Evolutionary conservation across 2,888 invertebrate species (phyloP).

Genomic region (Iselma pallidipennis): DNA sequence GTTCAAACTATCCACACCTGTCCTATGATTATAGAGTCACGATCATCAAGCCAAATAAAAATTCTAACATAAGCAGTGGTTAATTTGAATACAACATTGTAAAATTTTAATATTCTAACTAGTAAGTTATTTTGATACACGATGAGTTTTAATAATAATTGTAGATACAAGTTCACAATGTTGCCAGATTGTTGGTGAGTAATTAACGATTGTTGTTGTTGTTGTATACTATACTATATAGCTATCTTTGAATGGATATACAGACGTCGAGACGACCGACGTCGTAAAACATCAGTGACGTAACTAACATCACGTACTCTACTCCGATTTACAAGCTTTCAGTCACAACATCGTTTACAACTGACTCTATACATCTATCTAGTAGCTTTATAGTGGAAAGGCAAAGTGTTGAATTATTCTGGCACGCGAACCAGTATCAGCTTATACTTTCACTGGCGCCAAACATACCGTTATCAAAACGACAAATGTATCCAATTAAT

Average conservation of each 20-base stretch:
- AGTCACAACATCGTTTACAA: not conserved
- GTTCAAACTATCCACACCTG: constrained; percentile 17
- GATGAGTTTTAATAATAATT: not conserved
- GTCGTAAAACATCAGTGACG: not conserved
- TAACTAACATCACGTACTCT: not conserved
- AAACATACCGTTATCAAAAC: constrained; percentile 32
- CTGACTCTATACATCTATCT: not conserved
- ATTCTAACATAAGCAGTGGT: not conserved
- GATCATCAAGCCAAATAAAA: constrained; percentile 16
- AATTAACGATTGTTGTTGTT: no score
- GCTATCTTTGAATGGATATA: not conserved
- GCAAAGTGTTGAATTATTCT: constrained; percentile 39
- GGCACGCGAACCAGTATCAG: constrained; percentile 44
- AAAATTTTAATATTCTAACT: not conserved
- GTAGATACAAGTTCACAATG: not conserved
- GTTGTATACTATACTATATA: not conserved
- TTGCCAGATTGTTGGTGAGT: not conserved
- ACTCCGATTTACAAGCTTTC: not conserved
- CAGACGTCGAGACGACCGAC: not conserved
- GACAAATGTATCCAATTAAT: not conserved
- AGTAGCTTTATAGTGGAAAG: not conserved
- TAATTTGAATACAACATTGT: constrained; percentile 2
- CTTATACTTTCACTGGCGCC: constrained; percentile 44
- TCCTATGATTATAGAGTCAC: constrained; percentile 19
- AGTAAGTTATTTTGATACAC: not conserved